Conservation (phyloP, 2,113 vertebrate genomes). For the Elachura formosa region DNA sequence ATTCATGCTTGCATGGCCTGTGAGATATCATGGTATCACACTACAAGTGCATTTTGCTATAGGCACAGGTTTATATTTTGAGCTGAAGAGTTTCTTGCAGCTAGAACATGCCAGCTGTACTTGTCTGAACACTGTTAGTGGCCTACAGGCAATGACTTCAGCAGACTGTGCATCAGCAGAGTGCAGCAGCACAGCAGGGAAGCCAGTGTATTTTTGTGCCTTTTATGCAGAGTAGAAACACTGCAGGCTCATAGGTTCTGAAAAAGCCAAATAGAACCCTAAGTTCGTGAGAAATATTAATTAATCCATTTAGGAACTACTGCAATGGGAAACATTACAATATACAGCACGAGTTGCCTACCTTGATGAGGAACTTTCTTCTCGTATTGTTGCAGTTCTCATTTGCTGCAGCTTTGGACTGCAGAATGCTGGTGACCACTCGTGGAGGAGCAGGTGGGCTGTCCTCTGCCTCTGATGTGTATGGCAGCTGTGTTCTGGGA, state of each 20-base stretch:
- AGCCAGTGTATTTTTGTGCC: background rate
- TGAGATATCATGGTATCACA: background rate
- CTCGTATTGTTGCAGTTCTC: constrained; percentile 57
- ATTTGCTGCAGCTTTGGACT: constrained; percentile 24
- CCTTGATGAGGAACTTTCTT: constrained; percentile 83
- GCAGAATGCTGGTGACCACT: constrained; percentile 7
- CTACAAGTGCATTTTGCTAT: background rate
- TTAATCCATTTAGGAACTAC: background rate
- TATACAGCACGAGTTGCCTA: constrained; percentile 29
- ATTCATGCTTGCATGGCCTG: background rate
- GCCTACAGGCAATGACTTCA: background rate
- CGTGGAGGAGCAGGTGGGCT: background rate
- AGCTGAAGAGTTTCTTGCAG: background rate
- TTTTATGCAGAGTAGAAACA: background rate
- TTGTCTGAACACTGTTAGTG: background rate
- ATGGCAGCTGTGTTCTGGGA: constrained; percentile 10
- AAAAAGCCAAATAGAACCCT: background rate
- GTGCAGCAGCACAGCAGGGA: background rate
- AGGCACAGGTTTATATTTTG: background rate
- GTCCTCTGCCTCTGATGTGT: constrained; percentile 26
- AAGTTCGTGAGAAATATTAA: background rate
- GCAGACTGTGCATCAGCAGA: background rate
- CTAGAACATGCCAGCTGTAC: background rate
- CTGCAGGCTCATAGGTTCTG: background rate
- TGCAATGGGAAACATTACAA: background rate